Conservation (phyloP, 2,888 invertebrate species). For the Helleia helle region DNA sequence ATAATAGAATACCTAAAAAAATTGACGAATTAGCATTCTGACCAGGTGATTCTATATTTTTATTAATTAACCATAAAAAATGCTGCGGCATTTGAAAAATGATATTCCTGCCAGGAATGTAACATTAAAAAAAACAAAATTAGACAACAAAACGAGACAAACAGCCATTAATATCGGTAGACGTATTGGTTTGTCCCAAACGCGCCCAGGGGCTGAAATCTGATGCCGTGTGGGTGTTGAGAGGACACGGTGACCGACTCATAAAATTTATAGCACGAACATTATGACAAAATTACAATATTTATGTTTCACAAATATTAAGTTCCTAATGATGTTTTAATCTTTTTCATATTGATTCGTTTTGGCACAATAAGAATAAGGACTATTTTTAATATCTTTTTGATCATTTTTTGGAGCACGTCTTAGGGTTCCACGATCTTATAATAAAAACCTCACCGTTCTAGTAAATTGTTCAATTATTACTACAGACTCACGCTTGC, state of each 20-base stretch:
- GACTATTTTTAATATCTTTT: too few relatives aligned
- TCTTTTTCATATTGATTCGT: conserved; percentile 16
- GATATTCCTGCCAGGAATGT: conserved; percentile 30
- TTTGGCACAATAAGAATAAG: not conserved
- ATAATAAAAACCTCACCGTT: too few relatives aligned
- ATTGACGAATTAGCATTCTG: too few relatives aligned
- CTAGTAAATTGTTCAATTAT: too few relatives aligned
- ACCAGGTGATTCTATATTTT: too few relatives aligned
- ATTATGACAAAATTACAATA: conserved; percentile 44
- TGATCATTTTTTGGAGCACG: too few relatives aligned
- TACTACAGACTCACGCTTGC: too few relatives aligned
- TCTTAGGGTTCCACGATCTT: too few relatives aligned
- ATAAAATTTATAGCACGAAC: conserved; percentile 34
- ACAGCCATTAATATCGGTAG: conserved; percentile 68
- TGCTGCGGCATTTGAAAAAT: not conserved
- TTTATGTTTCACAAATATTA: conserved; percentile 40
- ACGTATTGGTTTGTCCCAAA: conserved; percentile 72
- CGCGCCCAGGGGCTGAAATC: conserved; percentile 67
- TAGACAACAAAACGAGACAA: conserved; percentile 56
- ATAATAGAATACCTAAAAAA: too few relatives aligned
- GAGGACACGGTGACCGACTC: conserved; percentile 48
- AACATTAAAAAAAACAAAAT: conserved; percentile 44
- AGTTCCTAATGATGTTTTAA: conserved; percentile 20
- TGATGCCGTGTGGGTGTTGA: conserved; percentile 59
- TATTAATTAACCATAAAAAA: conserved; percentile 6